phyloP scores from a whole-genome alignment of 1,140 invertebrate genomes.

The Nephila pilipes region DNA sequence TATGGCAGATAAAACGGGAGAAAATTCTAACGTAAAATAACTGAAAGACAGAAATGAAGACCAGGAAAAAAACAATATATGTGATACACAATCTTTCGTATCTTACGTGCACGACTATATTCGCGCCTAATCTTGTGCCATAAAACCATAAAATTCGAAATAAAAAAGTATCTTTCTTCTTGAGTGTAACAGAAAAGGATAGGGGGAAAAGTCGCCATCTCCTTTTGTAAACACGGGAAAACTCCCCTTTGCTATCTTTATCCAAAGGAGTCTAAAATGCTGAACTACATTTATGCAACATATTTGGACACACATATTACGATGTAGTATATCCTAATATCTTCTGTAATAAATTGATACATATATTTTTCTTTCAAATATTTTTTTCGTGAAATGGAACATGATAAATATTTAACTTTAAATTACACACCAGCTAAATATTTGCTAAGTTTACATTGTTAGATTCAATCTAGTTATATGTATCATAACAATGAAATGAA shows the following conservation, averaged over 20 bases:
- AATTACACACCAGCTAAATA: too few species aligned
- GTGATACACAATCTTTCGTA: neutral
- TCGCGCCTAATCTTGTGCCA: constrained; percentile 18
- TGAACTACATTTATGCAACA: neutral
- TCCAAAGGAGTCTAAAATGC: neutral
- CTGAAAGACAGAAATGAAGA: neutral
- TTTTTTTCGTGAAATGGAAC: too few species aligned
- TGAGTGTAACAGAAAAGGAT: neutral
- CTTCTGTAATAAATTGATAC: too few species aligned
- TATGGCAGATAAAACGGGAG: constrained; percentile 30
- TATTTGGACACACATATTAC: neutral
- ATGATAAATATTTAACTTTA: too few species aligned
- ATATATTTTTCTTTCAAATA: too few species aligned
- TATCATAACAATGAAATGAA: too few species aligned
- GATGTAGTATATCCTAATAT: neutral
- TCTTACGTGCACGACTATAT: neutral
- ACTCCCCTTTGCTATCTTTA: constrained; percentile 2
- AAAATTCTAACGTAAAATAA: constrained; percentile 12
- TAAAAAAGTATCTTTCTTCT: neutral
- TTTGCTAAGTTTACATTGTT: too few species aligned
- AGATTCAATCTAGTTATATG: too few species aligned
- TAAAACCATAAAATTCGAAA: constrained; percentile 27
- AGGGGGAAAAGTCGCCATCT: neutral
- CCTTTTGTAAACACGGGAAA: constrained; percentile 21
- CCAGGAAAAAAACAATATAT: neutral